phyloP scores from a whole-genome alignment of 2,888 invertebrate genomes.

The Lycaena phlaeas region DNA sequence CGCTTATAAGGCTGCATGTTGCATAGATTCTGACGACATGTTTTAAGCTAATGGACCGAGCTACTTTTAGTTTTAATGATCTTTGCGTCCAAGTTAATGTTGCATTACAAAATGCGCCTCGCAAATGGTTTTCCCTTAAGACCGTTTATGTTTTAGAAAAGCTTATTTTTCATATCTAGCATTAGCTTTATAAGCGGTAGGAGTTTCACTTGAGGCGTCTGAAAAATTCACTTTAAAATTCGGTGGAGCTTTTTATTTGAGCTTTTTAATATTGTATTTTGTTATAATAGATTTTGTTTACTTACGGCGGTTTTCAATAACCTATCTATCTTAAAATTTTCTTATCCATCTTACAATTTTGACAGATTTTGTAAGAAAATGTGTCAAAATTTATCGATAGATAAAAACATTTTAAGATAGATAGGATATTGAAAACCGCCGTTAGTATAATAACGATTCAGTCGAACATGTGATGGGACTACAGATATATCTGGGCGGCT shows the following conservation, averaged over 20 bases:
- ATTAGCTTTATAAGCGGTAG: not conserved
- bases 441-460: no score
- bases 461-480: no score
- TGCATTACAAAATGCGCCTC: slow-evolving; percentile 40
- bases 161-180: slow-evolving; percentile 16
- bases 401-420: no score
- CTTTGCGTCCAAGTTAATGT: slow-evolving; percentile 52
- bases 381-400: no score
- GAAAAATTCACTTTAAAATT: slow-evolving; percentile 3
- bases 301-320: no score
- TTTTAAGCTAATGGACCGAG: slow-evolving; percentile 52
- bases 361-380: no score
- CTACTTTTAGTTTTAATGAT: slow-evolving; percentile 63
- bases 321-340: no score
- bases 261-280: not conserved
- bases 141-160: slow-evolving; percentile 16
- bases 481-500: no score
- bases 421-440: no score
- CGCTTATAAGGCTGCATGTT: slow-evolving; percentile 16
- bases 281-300: no score
- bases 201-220: slow-evolving; percentile 1
- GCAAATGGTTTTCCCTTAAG: slow-evolving; percentile 33
- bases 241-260: no score
- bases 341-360: no score
- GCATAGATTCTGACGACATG: slow-evolving; percentile 32